Evolutionary conservation across 2,797 vertebrate species (phyloP).

Genomic region (Onychomys leucogaster): DNA sequence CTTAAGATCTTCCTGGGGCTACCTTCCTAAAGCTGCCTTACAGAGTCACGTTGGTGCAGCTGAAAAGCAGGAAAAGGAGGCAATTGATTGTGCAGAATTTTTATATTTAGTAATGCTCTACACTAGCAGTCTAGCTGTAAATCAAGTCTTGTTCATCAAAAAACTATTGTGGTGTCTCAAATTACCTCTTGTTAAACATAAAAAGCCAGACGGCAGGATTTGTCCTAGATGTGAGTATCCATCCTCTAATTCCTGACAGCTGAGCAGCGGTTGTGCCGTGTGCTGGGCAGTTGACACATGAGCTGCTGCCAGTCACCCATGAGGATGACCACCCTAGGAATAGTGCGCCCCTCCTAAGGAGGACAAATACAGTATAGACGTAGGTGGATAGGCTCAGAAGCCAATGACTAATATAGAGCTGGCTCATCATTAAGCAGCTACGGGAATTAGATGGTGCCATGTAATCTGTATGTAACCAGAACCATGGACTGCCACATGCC

Average conservation of each 20-base stretch:
- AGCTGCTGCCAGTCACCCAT: neutral
- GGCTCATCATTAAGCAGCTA: neutral
- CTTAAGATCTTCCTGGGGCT: conserved; percentile 9
- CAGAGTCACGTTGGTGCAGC: neutral
- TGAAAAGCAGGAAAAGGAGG: neutral
- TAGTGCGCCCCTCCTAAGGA: neutral
- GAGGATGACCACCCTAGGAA: neutral
- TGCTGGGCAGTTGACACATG: neutral
- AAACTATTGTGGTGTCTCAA: neutral
- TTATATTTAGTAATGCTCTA: conserved; percentile 25
- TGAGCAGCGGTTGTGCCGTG: neutral
- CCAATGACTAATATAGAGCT: neutral
- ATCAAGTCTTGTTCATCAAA: neutral
- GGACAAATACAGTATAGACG: neutral
- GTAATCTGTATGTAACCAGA: neutral
- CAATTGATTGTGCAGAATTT: conserved; percentile 38
- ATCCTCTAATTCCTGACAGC: neutral
- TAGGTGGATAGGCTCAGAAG: neutral
- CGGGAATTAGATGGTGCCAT: neutral
- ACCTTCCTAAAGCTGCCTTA: neutral
- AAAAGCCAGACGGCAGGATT: neutral
- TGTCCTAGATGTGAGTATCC: neutral
- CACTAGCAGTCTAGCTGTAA: neutral
- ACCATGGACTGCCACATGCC: neutral
- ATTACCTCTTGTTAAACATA: conserved; percentile 11